Percentiles rank a stretch among this genome's conserved stretches.
Evolutionary conservation across 1,140 invertebrate genomes (phyloP).

Genomic region (Nasonia vitripennis): DNA sequence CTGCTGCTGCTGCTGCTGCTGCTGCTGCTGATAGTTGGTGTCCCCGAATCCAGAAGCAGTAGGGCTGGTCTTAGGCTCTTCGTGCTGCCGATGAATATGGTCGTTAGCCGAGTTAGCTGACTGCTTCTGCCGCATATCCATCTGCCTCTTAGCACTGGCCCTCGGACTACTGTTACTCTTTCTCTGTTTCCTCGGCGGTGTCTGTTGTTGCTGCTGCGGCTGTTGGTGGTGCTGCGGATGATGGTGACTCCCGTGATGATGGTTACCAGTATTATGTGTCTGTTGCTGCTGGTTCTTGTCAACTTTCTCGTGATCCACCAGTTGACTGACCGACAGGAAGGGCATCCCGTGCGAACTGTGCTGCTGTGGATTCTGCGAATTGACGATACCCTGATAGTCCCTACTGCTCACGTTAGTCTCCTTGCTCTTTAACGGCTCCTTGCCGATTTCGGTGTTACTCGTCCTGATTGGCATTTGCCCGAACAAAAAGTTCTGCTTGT

Average conservation of each 20-base stretch:
- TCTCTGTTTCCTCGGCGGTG: constrained; percentile 57
- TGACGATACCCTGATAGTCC: constrained; percentile 67
- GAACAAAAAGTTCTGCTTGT: constrained; percentile 70
- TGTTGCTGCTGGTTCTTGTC: constrained; percentile 69
- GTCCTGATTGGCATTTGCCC: constrained; percentile 62
- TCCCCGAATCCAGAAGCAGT: constrained; percentile 61
- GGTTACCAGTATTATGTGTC: constrained; percentile 51
- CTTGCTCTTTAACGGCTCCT: constrained; percentile 67
- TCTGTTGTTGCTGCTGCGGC: constrained; percentile 54
- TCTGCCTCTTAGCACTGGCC: constrained; percentile 66
- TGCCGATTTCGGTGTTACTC: constrained; percentile 59
- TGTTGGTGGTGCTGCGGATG: constrained; percentile 55
- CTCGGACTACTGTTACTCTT: constrained; percentile 69
- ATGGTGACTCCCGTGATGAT: constrained; percentile 57
- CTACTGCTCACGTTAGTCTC: constrained; percentile 60
- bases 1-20: constrained; percentile 67
- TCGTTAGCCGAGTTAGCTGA: constrained; percentile 57
- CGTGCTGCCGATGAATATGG: constrained; percentile 64
- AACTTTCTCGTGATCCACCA: constrained; percentile 78
- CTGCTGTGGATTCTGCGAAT: constrained; percentile 64
- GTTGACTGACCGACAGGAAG: constrained; percentile 81
- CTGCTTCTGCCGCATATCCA: constrained; percentile 69
- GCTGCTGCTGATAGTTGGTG: constrained; percentile 65
- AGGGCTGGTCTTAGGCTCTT: constrained; percentile 66
- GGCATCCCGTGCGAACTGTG: constrained; percentile 66